Evolutionary conservation across 1,140 invertebrate genomes (phyloP).

Genomic region (Aphidius ervi): DNA sequence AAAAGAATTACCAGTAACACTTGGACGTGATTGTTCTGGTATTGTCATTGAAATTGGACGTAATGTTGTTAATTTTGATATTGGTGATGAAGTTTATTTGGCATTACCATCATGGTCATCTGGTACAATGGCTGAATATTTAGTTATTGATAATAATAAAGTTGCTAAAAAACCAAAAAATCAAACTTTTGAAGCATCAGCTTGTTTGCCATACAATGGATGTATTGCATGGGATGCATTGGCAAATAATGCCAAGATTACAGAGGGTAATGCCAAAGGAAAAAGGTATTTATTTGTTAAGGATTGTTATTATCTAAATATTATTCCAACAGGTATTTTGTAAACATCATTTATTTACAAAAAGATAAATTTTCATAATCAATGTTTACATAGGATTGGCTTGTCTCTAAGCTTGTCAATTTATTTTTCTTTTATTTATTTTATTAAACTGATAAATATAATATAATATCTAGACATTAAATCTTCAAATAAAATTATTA

Average conservation of each 20-base stretch:
- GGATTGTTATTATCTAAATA: neutral
- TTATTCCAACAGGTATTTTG: neutral
- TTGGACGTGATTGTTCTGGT: constrained; percentile 68
- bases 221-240: constrained; percentile 66
- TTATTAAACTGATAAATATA: constrained; percentile 16
- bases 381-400: too few species aligned
- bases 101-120: constrained; percentile 58
- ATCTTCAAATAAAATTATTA: constrained; percentile 12
- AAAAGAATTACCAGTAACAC: constrained; percentile 58
- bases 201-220: constrained; percentile 68
- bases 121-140: constrained; percentile 62
- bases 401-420: too few species aligned
- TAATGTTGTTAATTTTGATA: constrained; percentile 57
- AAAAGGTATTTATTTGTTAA: constrained; percentile 53
- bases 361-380: neutral
- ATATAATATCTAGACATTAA: neutral
- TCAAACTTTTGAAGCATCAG: constrained; percentile 65
- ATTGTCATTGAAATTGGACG: constrained; percentile 63
- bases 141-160: constrained; percentile 57
- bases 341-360: neutral
- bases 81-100: constrained; percentile 65
- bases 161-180: constrained; percentile 63
- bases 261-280: constrained; percentile 53
- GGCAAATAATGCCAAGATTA: constrained; percentile 54
- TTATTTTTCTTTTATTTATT: neutral